Conservation (phyloP, 2,888 invertebrate species). For the Scrobipalpa costella region DNA sequence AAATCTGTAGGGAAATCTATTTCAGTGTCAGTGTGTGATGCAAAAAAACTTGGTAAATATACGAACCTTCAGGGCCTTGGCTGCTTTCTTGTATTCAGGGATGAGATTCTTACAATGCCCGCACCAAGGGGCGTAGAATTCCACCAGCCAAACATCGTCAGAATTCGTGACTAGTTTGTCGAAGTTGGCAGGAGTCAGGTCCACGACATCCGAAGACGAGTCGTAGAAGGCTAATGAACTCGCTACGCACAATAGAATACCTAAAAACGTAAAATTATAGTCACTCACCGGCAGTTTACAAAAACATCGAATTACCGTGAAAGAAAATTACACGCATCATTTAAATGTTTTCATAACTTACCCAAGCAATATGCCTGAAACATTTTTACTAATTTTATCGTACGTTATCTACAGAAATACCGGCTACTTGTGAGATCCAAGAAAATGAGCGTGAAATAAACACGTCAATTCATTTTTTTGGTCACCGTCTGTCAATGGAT, state of each 20-base stretch:
- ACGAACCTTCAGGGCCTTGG: slow-evolving; percentile 91
- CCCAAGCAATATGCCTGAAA: slow-evolving; percentile 58
- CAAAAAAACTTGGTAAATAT: too few relatives aligned
- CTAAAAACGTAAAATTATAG: slow-evolving; percentile 46
- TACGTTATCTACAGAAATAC: slow-evolving; percentile 42
- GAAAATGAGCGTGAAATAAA: slow-evolving; percentile 47
- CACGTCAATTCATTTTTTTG: slow-evolving; percentile 59
- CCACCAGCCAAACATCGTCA: slow-evolving; percentile 96
- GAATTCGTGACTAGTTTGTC: slow-evolving; percentile 90
- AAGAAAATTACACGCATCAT: slow-evolving; percentile 46
- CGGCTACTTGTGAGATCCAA: slow-evolving; percentile 44
- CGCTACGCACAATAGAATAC: slow-evolving; percentile 61
- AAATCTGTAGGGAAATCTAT: too few relatives aligned
- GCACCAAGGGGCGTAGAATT: slow-evolving; percentile 98
- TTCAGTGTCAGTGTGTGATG: too few relatives aligned
- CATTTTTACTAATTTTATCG: slow-evolving; percentile 56
- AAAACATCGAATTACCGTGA: slow-evolving; percentile 33
- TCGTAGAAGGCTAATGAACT: slow-evolving; percentile 82
- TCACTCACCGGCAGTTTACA: slow-evolving; percentile 44
- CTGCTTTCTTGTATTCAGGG: slow-evolving; percentile 96
- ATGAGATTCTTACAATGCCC: slow-evolving; percentile 94
- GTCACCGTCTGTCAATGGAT: slow-evolving; percentile 66
- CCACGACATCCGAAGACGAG: slow-evolving; percentile 88
- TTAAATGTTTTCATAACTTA: slow-evolving; percentile 63
- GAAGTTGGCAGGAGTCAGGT: slow-evolving; percentile 93